Base-by-base conservation (phyloP, 2,113 vertebrate species). In the Muscicapa adusta region DNA sequence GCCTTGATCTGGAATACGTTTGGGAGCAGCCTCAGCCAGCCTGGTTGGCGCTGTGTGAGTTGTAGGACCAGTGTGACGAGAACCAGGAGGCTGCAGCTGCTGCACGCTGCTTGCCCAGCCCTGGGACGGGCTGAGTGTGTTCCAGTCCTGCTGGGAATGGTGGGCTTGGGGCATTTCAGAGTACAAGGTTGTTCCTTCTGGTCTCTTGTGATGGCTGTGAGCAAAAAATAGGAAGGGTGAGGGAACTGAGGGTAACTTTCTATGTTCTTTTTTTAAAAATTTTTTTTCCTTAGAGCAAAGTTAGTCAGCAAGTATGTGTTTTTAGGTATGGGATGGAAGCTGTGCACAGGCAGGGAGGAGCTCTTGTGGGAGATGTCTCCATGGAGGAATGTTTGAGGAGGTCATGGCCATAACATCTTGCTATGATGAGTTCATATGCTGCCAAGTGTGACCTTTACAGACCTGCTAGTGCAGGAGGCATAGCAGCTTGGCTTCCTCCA, bases 31-130 rank as follows among this genome's bases (percentile, higher is more conserved):
- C 48, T 53, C 25, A 68, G 72, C 47, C 86, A 65, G 81, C 43
- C 76, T n/a, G 54, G 38, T 91, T 6, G 40, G 65, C 0, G 2
- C 77, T 93, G n/a, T 1, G 2, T 2, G 68, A 94, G 82, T 89
- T 80, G 96, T 63, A 94, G 75, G 91, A 96, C 97, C 90, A 78
- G 94, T 94, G 62, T 66, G 76, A 48, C 67, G 0, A 91, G 95
- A 95, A 54, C 18, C 8, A 18, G 51, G 68, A 91, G n/a, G 57
- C 70, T 95, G 78, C n/a, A 88, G 81, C 65, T 81, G 47, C 73
- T 25, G 43, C 2, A 1, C 3, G 3, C 74, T 87, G 91, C 88
- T 54, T 18, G 48, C 75, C 33, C 79, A 78, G 85, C 90, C 94
- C 71, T 92, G 66, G 79, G 36, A 73, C 0, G 0, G 74, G 82